Conservation (phyloP, 2,113 vertebrate species). For the Vidua chalybeata region DNA sequence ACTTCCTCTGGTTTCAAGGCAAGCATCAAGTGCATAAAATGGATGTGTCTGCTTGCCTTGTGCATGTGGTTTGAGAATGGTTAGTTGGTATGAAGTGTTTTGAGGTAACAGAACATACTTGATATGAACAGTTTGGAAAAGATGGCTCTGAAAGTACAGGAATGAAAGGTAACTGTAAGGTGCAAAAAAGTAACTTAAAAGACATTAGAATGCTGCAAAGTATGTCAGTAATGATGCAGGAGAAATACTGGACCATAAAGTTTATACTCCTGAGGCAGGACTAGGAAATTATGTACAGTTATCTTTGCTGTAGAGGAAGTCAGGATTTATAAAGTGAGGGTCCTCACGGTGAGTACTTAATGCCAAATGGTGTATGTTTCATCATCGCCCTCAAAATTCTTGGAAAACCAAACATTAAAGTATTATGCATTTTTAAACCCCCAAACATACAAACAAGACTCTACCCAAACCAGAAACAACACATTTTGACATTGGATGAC, state of each 20-base stretch:
- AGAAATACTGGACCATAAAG: background rate
- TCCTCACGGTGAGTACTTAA: background rate
- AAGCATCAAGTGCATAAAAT: background rate
- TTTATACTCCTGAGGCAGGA: background rate
- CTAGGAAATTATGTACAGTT: rapidly evolving
- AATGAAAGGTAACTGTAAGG: background rate
- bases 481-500: background rate
- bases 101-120: background rate
- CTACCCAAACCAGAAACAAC: background rate
- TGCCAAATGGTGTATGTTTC: background rate
- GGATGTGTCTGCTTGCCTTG: background rate
- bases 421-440: background rate
- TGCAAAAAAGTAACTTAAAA: background rate
- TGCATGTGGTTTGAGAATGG: background rate
- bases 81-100: background rate
- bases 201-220: background rate
- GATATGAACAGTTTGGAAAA: background rate
- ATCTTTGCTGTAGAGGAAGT: background rate
- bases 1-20: background rate
- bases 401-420: background rate
- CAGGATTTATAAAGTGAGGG: background rate
- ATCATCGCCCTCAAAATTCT: background rate
- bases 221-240: background rate
- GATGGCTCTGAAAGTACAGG: background rate
- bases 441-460: background rate